Conservation (phyloP, 2,888 invertebrate species). For the Drosophila fulvimacula region DNA sequence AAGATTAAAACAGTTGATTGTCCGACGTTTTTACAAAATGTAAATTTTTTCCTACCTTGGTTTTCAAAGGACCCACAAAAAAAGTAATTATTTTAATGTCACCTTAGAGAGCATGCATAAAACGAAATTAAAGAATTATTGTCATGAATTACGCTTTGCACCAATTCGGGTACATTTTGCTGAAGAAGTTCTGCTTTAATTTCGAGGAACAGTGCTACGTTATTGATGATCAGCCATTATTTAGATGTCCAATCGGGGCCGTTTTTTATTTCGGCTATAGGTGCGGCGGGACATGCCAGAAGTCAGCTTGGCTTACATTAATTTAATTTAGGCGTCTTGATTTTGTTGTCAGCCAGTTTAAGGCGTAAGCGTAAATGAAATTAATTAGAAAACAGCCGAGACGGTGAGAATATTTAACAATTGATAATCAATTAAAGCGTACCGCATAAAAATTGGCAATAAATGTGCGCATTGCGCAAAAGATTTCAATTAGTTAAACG, state of each 20-base stretch:
- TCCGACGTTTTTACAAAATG: conserved; percentile 3
- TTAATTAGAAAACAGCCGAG: conserved; percentile 49
- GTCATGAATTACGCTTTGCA: conserved; percentile 34
- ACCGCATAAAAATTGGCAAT: conserved; percentile 26
- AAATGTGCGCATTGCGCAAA: conserved; percentile 44
- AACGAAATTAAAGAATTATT: conserved; percentile 40
- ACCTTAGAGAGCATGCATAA: conserved; percentile 43
- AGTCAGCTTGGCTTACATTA: conserved; percentile 32
- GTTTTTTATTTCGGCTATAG: not conserved
- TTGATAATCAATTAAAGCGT: conserved; percentile 58
- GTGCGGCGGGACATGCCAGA: not conserved
- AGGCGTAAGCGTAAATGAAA: conserved; percentile 31
- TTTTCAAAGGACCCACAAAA: conserved; percentile 26
- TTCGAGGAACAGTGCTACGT: conserved; percentile 32
- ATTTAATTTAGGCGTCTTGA: conserved; percentile 30
- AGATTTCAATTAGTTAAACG: conserved; percentile 76
- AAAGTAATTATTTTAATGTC: conserved; percentile 69
- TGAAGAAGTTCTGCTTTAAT: conserved; percentile 45
- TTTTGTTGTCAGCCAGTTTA: conserved; percentile 24
- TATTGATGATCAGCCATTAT: conserved; percentile 62
- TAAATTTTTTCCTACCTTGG: not conserved
- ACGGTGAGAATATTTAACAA: conserved; percentile 34
- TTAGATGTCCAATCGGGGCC: conserved; percentile 32
- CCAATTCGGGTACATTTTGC: conserved; percentile 40
- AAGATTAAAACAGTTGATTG: conserved; percentile 63